Evolutionary conservation across 2,797 vertebrate species (phyloP).

Genomic region (Geotrypetes seraphini): DNA sequence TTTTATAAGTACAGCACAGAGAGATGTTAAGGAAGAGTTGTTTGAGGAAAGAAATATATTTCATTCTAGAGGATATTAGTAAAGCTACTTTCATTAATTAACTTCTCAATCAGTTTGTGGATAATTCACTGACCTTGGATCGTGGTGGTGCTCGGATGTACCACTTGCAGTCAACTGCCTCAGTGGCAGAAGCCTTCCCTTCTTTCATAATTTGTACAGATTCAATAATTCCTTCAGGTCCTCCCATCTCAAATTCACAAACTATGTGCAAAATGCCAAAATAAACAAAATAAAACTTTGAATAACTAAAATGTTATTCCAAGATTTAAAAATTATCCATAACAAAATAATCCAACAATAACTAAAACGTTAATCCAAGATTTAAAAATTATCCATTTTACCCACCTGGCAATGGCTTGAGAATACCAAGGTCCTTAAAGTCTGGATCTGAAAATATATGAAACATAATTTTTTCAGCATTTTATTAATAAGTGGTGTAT

Average conservation of each 20-base stretch:
- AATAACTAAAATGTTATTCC: conserved; percentile 49
- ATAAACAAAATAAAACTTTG: conserved; percentile 34
- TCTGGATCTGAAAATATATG: conserved; percentile 85
- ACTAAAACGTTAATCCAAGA: conserved; percentile 39
- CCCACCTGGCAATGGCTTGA: conserved; percentile 94
- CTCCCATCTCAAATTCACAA: conserved; percentile 96
- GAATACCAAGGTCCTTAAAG: conserved; percentile 91
- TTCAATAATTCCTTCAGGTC: conserved; percentile 95
- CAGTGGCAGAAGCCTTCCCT: conserved; percentile 79
- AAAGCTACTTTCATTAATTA: conserved; percentile 23
- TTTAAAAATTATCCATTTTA: conserved; percentile 43
- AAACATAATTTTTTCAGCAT: conserved; percentile 22
- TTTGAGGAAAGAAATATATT: conserved; percentile 3
- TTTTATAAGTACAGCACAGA: conserved; percentile 8
- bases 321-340: conserved; percentile 9
- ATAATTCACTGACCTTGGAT: conserved; percentile 82
- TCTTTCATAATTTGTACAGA: conserved; percentile 91
- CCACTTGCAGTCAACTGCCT: conserved; percentile 98
- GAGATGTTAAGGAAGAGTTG: conserved; percentile 4
- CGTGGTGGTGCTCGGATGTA: conserved; percentile 89
- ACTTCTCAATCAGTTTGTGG: conserved; percentile 6
- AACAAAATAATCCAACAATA: conserved; percentile 43
- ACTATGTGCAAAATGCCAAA: conserved; percentile 58
- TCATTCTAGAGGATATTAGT: conserved; percentile 1
- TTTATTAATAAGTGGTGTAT: no score